Conservation (phyloP, 2,113 vertebrate species). For the Mesitornis unicolor region DNA sequence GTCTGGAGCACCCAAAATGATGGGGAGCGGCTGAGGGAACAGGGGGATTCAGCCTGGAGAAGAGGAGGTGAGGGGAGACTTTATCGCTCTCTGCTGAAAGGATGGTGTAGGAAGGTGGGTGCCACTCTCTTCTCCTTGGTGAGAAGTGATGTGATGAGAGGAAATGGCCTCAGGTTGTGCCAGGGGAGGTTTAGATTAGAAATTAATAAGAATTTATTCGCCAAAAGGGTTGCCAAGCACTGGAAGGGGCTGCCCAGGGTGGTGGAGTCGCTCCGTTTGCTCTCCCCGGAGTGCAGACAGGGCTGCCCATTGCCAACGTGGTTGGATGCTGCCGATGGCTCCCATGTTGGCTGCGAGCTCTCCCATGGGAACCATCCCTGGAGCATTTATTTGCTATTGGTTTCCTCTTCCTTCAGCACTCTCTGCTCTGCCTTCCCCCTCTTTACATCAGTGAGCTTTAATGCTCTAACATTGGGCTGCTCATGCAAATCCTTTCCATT, state of each 20-base stretch:
- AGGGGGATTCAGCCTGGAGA: background rate
- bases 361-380: background rate
- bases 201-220: background rate
- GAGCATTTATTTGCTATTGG: background rate
- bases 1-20: accelerated
- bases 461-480: conserved; percentile 2
- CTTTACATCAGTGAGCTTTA: conserved; percentile 8
- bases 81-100: accelerated
- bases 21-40: background rate
- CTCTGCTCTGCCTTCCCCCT: background rate
- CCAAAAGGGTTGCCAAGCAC: accelerated
- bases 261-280: background rate
- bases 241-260: background rate
- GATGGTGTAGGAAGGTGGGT: accelerated
- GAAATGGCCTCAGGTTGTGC: background rate
- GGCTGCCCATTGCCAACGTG: background rate
- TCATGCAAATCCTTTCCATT: conserved; percentile 55
- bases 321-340: background rate
- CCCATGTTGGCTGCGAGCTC: background rate
- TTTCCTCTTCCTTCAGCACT: background rate
- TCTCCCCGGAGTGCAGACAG: background rate
- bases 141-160: background rate
- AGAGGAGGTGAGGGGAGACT: background rate
- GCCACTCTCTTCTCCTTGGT: accelerated
- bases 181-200: background rate